A percentile compares a stretch with the other conserved stretches of the same genome.
These are phyloP conservation scores for Heliconius hewitsoni DNA, from an alignment of 1,140 invertebrate genomes.

Conservation along the genomic window DNA sequence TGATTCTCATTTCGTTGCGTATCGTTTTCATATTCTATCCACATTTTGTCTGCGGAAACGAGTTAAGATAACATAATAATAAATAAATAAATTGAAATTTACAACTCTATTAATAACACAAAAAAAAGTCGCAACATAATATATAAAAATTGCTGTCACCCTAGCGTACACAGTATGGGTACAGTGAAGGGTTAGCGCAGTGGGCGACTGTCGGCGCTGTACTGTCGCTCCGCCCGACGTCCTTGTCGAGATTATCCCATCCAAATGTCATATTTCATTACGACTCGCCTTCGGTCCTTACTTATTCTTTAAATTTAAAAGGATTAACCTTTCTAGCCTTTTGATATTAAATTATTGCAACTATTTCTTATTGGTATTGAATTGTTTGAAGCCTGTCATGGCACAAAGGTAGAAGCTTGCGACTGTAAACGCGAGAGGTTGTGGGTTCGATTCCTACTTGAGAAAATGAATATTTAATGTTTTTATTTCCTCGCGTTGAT, in stretches of 20 bases:
- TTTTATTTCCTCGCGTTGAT: no score
- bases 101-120: no score
- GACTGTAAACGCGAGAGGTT: no score
- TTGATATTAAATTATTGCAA: neutral
- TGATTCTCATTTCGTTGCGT: no score
- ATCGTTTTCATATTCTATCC: no score
- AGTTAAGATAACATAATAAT: no score
- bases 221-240: constrained; percentile 21
- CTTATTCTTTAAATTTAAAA: neutral
- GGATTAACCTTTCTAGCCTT: constrained; percentile 6
- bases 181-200: constrained; percentile 40
- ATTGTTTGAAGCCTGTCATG: no score
- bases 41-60: no score
- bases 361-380: neutral
- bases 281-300: neutral
- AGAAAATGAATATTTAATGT: no score
- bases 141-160: neutral
- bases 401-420: no score
- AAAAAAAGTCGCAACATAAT: neutral
- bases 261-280: constrained; percentile 30
- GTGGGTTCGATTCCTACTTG: no score
- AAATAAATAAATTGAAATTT: no score
- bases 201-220: constrained; percentile 34
- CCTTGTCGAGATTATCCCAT: constrained; percentile 39
- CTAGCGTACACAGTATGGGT: constrained; percentile 28